A percentile compares a stretch with the other conserved stretches of the same genome.
Conservation (phyloP, 2,113 vertebrate species). For the Hiodon tergisus region DNA sequence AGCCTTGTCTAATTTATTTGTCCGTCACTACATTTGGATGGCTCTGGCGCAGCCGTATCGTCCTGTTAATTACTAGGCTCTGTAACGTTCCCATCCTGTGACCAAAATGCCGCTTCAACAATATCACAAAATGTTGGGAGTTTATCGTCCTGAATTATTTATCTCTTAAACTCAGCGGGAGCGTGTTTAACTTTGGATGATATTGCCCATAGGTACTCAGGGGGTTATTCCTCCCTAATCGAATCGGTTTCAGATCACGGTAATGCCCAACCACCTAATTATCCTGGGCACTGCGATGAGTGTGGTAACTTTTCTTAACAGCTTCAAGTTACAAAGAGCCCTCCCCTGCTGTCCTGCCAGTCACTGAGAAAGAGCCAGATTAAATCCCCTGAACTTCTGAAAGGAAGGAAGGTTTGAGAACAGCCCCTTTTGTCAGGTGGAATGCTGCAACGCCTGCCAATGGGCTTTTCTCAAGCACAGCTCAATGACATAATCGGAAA, state of each 20-base stretch:
- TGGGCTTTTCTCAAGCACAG: background rate
- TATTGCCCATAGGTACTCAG: slow-evolving; percentile 3
- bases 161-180: background rate
- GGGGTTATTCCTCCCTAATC: background rate
- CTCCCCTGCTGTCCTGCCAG: background rate
- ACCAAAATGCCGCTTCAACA: background rate
- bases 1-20: slow-evolving; percentile 15
- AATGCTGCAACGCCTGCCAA: background rate
- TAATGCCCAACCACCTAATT: background rate
- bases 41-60: background rate
- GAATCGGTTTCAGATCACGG: background rate
- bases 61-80: slow-evolving; percentile 12
- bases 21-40: slow-evolving; percentile 10
- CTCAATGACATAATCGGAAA: background rate
- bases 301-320: background rate
- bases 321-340: background rate
- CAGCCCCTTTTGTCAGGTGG: background rate
- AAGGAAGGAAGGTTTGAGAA: background rate
- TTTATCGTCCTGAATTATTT: slow-evolving; percentile 16
- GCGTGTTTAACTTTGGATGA: slow-evolving; percentile 1
- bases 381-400: background rate
- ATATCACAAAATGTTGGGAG: background rate
- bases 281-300: background rate
- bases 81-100: background rate
- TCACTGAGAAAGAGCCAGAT: background rate